phyloP scores from a whole-genome alignment of 2,888 invertebrate species.

The Leucophenga montana region DNA sequence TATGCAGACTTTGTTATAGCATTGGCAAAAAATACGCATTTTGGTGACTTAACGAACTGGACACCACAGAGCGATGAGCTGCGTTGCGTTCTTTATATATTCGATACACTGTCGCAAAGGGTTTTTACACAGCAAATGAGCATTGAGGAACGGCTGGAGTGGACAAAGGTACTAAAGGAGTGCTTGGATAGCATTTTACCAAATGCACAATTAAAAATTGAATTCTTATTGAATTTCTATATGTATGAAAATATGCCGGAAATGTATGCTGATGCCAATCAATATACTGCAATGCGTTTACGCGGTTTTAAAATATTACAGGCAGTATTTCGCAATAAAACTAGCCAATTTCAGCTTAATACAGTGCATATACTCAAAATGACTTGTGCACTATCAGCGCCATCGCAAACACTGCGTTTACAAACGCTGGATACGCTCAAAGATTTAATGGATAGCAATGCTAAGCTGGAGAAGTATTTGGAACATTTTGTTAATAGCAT shows the following conservation, averaged over 20 bases:
- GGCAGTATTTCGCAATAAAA: conserved; percentile 22
- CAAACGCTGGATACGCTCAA: conserved; percentile 76
- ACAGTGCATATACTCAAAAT: conserved; percentile 58
- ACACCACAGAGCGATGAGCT: conserved; percentile 43
- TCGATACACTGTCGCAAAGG: conserved; percentile 49
- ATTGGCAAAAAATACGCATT: conserved; percentile 74
- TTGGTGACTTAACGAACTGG: conserved; percentile 64
- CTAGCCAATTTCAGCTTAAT: conserved; percentile 43
- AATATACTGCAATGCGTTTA: conserved; percentile 75
- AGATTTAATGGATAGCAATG: conserved; percentile 36
- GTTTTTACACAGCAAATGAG: conserved; percentile 36
- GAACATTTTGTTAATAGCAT: conserved; percentile 71
- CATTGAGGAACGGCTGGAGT: conserved; percentile 53
- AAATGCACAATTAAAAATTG: conserved; percentile 74
- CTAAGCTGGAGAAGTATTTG: conserved; percentile 42
- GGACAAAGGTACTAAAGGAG: conserved; percentile 67
- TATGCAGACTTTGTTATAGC: conserved; percentile 76
- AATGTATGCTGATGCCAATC: conserved; percentile 47
- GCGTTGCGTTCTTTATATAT: conserved; percentile 53
- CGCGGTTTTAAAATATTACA: conserved; percentile 73
- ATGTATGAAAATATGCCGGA: conserved; percentile 57
- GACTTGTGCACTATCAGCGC: conserved; percentile 76
- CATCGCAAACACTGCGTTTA: conserved; percentile 75
- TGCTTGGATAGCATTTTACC: conserved; percentile 74
- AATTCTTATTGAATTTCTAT: conserved; percentile 77